These are phyloP conservation scores for Lysandra coridon DNA, from an alignment of 2,888 invertebrate genomes.

Conservation along the genomic window DNA sequence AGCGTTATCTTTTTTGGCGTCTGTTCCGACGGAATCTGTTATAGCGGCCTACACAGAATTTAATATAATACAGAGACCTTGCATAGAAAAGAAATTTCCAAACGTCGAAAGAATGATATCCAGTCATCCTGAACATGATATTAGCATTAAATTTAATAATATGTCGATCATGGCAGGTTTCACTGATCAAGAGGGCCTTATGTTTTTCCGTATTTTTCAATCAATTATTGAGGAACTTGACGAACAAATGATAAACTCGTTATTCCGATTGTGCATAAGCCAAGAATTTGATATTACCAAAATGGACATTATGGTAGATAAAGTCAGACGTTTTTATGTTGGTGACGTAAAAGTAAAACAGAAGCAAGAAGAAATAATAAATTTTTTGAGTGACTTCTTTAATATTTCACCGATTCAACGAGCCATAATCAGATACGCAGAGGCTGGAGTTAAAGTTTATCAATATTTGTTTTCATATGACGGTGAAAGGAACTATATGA, in stretches of 20 bases:
- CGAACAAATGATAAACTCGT: not conserved
- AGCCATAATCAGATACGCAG: conserved; percentile 48
- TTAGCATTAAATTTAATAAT: conserved; percentile 44
- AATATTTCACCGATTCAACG: conserved; percentile 47
- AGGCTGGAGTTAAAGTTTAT: conserved; percentile 46
- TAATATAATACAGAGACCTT: conserved; percentile 34
- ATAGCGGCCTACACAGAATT: conserved; percentile 36
- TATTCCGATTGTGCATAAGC: not conserved
- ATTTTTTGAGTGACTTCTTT: conserved; percentile 50
- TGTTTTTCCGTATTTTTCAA: not conserved
- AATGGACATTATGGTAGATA: conserved; percentile 40
- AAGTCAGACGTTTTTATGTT: conserved; percentile 51
- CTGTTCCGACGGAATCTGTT: conserved; percentile 33
- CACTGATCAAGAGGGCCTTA: conserved; percentile 47
- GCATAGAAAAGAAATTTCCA: conserved; percentile 40
- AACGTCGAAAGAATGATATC: conserved; percentile 43
- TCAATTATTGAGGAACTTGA: not conserved
- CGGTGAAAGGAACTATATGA: conserved; percentile 52
- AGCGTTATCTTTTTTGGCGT: conserved; percentile 43
- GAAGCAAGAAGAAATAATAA: conserved; percentile 41
- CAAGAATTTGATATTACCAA: not conserved
- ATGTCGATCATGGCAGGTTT: conserved; percentile 56
- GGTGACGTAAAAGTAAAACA: conserved; percentile 48
- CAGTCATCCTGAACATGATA: conserved; percentile 47
- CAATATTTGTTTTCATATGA: conserved; percentile 54